Base-by-base conservation (phyloP, 2,888 invertebrate genomes). In the Epicampocera succincta region DNA sequence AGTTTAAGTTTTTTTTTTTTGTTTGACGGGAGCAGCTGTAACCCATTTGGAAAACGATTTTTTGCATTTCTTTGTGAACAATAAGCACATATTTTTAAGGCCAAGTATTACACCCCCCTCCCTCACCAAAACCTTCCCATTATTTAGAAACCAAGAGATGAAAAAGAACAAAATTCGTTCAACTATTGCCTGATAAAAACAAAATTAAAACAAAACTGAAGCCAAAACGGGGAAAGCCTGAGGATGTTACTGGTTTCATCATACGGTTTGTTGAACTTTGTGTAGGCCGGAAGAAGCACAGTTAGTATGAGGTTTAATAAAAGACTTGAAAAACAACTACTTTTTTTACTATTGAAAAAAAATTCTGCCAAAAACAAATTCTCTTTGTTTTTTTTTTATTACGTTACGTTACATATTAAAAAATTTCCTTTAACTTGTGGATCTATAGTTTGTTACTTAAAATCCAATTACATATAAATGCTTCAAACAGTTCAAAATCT, bases 231-330 rank as follows among this genome's bases (percentile, higher is more conserved):
- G 13, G 68, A 71, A 65, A 44, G 69, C 79, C 50, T 61, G 40
- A 63, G 80, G 74, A 69, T 74, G 74, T 65, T 74, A 74, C 61
- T 48, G 61, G 54, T 69, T 68, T 73, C 66, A 74, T 79, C 12
- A 48, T 21, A 68, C 61, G 79, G 79, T 80, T 80, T 69, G 80
- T 75, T 80, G 69, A 74, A 80, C 74, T 69, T 77, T 69, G 50
- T 52, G 21, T 17, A 17, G 58, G 17, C 38, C 48, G n/a, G 12
- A 12, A 13, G 4, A 11, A 48, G 17, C 44, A 40, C 33, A 13
- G 58, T 12, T 1, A 52, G 17, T 17, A 54, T 15, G n/a, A 21
- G 19, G 33, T 13, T 48, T 58, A 69, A 58, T n/a, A 2, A 6
- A 21, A n/a, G 11, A 58, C 69, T 48, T 15, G n/a, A 15, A n/a